Base-by-base conservation (phyloP, 2,888 invertebrate species). In the Leptinotarsa rubiginosa region DNA sequence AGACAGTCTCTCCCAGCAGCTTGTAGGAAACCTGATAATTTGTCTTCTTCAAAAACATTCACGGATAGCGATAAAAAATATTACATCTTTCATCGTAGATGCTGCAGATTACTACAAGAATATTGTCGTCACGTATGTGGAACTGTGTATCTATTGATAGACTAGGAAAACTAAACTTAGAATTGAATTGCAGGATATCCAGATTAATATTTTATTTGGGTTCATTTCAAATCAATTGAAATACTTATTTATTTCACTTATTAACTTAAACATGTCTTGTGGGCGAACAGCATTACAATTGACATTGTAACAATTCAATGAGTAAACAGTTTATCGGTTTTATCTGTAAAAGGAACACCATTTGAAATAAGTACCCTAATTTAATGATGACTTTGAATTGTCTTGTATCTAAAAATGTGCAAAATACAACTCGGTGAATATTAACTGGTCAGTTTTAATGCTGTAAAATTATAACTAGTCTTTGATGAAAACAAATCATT, bases 1-100 rank as follows among this genome's bases (percentile, higher is more conserved):
- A 82, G 96, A 97, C 87, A 91, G 92, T 52, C 89, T 91, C 70
- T 97, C 97, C 1, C 94, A 95, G 85, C 90, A 91, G 18, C 92
- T 94, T 82, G 92, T 97, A 10, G 92, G 92, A 79, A 90, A 91
- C 76, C 88, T 97, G 71, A 90, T 97, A 31, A 87, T 89, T 49
- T 91, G 92, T 73, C 89, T 96, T 18, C 87, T 92, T 1, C 89
- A 90, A 69, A 88, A 90, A 69, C 93, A 96, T 85, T 90, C 92
- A 77, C 92, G 93, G 84, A 90, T 92, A 88, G 91, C 94, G 4
- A 87, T 94, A 18, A 94, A 93, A 84, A 91, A 91, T 85, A 88
- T 97, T 78, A 88, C 92, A 78, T 90, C 91, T 31, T 89, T 93
- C 16, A 87, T 95, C 20, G 84, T 88, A 4, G 92, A 93, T 79